Conservation (phyloP, 2,888 invertebrate species). For the Urechis unicinctus region DNA sequence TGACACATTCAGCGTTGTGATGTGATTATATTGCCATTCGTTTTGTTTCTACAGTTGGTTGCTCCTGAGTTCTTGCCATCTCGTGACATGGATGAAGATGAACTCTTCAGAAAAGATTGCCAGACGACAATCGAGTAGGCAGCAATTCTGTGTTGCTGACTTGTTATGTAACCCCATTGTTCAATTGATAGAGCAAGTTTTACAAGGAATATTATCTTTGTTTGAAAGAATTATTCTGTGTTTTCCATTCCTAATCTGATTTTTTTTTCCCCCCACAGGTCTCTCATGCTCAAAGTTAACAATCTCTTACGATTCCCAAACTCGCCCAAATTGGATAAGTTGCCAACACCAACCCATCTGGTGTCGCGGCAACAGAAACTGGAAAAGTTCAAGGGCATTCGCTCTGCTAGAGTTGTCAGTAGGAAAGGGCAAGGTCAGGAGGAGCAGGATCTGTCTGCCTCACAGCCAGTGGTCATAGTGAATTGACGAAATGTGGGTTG, state of each 20-base stretch:
- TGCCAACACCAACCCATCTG: neutral
- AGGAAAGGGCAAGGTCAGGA: neutral
- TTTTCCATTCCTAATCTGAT: neutral
- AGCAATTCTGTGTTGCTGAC: neutral
- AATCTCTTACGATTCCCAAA: constrained; percentile 42
- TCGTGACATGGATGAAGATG: neutral
- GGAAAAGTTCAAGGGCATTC: neutral
- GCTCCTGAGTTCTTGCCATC: neutral
- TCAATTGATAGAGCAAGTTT: constrained; percentile 17
- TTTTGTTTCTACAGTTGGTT: neutral
- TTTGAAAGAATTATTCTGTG: neutral
- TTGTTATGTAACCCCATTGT: too few species aligned
- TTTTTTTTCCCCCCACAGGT: constrained; percentile 2
- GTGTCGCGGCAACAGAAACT: neutral
- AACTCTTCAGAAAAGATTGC: neutral
- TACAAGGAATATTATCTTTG: neutral
- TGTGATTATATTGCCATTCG: neutral
- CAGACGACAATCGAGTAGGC: neutral
- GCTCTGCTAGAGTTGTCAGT: neutral
- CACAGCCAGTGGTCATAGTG: too few species aligned
- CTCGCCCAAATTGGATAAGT: constrained; percentile 28
- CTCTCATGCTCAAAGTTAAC: constrained; percentile 27
- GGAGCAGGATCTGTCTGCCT: neutral
- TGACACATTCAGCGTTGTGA: too few species aligned
- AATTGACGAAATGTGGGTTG: too few species aligned